A percentile compares a stretch with the other conserved stretches of the same genome.
phyloP scores from a whole-genome alignment of 1,140 invertebrate species.

The Himalopsyche phryganea region DNA sequence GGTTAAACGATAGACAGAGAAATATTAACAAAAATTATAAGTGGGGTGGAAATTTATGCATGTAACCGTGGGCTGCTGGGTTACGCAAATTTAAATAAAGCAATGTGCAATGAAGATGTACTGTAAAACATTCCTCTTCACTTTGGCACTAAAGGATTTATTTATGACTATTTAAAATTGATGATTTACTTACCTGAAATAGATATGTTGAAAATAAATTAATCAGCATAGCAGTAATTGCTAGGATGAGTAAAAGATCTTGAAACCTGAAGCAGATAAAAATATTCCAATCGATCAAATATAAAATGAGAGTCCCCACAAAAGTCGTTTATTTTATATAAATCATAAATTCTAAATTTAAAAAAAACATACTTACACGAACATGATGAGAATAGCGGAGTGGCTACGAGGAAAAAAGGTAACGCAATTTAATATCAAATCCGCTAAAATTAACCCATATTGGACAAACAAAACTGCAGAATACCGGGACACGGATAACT shows the following conservation, averaged over 20 bases:
- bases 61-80: too few relatives aligned
- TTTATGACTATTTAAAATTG: too few relatives aligned
- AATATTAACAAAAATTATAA: too few relatives aligned
- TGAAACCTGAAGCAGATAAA: constrained; percentile 29
- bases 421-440: constrained; percentile 32
- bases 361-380: constrained; percentile 29
- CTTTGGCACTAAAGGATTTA: too few relatives aligned
- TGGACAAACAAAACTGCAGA: constrained; percentile 31
- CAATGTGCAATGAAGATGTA: too few relatives aligned
- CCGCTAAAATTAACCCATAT: constrained; percentile 31
- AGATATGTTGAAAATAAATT: constrained; percentile 34
- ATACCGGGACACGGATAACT: constrained; percentile 31
- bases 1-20: too few relatives aligned
- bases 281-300: background rate
- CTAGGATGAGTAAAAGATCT: constrained; percentile 29
- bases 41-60: too few relatives aligned
- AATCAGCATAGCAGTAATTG: constrained; percentile 31
- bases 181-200: constrained; percentile 30
- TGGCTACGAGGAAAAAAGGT: constrained; percentile 27
- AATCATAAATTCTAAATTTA: too few relatives aligned
- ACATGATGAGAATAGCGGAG: constrained; percentile 30
- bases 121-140: too few relatives aligned
- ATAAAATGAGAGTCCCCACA: too few relatives aligned
- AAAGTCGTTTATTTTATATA: too few relatives aligned
- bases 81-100: too few relatives aligned